Evolutionary conservation across 2,797 vertebrate genomes (phyloP).

Genomic region (Salmo trutta): DNA sequence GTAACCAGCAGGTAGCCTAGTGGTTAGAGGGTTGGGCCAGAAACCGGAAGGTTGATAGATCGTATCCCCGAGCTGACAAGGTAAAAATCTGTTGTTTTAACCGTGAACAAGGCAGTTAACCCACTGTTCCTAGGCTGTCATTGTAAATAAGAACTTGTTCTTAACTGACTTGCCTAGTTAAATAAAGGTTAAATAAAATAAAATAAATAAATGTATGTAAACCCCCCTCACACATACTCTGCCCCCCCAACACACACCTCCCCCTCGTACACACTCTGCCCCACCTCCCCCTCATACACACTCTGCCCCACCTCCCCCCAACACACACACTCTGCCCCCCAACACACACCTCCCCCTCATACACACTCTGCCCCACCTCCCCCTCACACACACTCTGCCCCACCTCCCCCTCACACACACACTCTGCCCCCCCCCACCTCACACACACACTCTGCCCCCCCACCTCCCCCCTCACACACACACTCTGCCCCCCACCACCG

Average conservation of each 20-base stretch:
- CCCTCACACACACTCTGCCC: background rate
- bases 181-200: too few species aligned
- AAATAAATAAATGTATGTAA: conserved; percentile 13
- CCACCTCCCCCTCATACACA: conserved; percentile 38
- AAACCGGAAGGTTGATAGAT: too few species aligned
- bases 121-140: too few species aligned
- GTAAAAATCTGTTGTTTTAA: too few species aligned
- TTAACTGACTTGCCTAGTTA: too few species aligned
- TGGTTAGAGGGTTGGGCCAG: too few species aligned
- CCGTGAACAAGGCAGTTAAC: too few species aligned
- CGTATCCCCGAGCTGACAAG: too few species aligned
- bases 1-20: too few species aligned
- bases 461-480: conserved; percentile 12
- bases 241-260: background rate
- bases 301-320: background rate
- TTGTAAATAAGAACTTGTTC: too few species aligned
- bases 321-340: too few species aligned
- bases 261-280: background rate
- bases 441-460: conserved; percentile 30
- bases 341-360: conserved; percentile 17
- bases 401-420: background rate
- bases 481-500: conserved; percentile 1
- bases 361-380: conserved; percentile 28
- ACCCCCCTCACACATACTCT: background rate
- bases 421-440: conserved; percentile 1